Percentiles rank a stretch among this genome's conserved stretches.
Conservation (phyloP, 1,140 invertebrate species). For the Agraylea sexmaculata region DNA sequence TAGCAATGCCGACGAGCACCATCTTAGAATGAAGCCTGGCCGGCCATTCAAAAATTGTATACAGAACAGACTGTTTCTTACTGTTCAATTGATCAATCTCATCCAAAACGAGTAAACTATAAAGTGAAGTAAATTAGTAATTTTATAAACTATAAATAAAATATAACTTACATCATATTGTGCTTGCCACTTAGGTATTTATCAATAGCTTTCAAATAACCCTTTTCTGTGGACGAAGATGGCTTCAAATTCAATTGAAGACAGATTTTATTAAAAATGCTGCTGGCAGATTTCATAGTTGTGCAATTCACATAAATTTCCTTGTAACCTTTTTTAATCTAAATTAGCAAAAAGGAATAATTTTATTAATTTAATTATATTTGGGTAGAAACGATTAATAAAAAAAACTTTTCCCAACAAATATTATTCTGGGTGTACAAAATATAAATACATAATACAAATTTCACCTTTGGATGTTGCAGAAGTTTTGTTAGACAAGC, state of each 20-base stretch:
- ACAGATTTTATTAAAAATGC: constrained; percentile 60
- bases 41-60: constrained; percentile 92
- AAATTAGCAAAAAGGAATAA: constrained; percentile 12
- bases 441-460: background rate
- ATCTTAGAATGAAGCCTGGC: constrained; percentile 54
- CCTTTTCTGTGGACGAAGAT: constrained; percentile 43
- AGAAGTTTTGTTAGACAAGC: constrained; percentile 70
- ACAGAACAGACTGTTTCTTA: constrained; percentile 77
- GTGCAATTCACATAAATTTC: constrained; percentile 75
- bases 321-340: constrained; percentile 47
- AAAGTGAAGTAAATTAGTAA: constrained; percentile 25
- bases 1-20: constrained; percentile 86
- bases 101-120: constrained; percentile 79
- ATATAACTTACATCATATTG: constrained; percentile 50
- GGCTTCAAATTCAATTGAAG: constrained; percentile 48
- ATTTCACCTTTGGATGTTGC: constrained; percentile 38
- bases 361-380: constrained; percentile 1
- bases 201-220: constrained; percentile 48
- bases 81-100: constrained; percentile 89
- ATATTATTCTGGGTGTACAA: background rate
- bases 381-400: background rate
- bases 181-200: constrained; percentile 49
- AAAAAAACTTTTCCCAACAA: background rate
- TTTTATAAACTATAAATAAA: constrained; percentile 1
- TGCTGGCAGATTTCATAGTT: constrained; percentile 56